Conservation (phyloP, 2,888 invertebrate species). For the Eristalinus aeneus region DNA sequence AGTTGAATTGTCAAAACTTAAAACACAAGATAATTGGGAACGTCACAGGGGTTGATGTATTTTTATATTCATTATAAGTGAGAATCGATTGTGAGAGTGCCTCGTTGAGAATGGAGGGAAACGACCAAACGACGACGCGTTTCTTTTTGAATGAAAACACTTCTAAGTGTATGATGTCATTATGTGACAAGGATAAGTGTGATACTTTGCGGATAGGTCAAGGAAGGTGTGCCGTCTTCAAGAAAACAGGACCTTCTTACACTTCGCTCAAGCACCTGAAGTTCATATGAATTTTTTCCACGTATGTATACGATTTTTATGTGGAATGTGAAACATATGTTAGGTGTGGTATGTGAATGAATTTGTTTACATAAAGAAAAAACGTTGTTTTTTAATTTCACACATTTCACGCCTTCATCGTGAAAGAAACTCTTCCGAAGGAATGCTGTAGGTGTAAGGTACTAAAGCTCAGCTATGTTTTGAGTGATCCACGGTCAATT, state of each 20-base stretch:
- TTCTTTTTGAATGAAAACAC: neutral
- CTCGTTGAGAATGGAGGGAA: neutral
- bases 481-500: neutral
- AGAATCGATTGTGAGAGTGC: neutral
- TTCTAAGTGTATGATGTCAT: conserved; percentile 37
- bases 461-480: neutral
- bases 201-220: neutral
- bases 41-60: neutral
- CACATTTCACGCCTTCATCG: neutral
- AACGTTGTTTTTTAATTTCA: neutral
- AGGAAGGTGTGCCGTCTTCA: neutral
- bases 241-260: neutral
- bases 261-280: neutral
- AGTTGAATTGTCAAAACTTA: neutral
- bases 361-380: neutral
- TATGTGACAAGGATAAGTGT: conserved; percentile 7
- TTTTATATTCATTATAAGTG: neutral
- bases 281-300: neutral
- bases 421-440: neutral
- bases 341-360: neutral
- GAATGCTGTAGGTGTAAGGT: neutral
- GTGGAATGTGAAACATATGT: neutral
- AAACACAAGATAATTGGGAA: neutral
- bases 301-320: neutral
- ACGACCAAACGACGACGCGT: neutral